Evolutionary conservation across 2,797 vertebrate species (phyloP).

Genomic region (Enteromius afrohamiltoni): DNA sequence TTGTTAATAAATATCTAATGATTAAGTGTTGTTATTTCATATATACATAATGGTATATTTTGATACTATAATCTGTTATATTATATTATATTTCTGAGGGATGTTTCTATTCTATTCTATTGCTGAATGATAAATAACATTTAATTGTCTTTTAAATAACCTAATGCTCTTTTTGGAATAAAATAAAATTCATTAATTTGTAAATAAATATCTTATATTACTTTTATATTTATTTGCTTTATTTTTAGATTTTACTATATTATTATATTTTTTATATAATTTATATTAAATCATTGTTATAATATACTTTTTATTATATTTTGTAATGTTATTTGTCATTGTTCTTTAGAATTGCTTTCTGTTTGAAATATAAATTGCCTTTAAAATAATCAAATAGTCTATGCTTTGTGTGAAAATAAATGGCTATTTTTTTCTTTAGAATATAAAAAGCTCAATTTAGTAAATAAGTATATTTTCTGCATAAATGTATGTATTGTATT

Average conservation of each 20-base stretch:
- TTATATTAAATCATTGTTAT: not conserved
- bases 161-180: not conserved
- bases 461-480: not conserved
- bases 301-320: not conserved
- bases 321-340: not conserved
- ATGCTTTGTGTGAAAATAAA: not conserved
- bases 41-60: not conserved
- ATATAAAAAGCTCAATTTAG: not conserved
- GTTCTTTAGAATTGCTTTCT: not conserved
- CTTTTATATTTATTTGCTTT: not conserved
- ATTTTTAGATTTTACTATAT: not conserved
- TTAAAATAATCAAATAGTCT: not conserved
- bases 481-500: not conserved
- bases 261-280: not conserved
- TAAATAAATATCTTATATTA: not conserved
- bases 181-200: not conserved
- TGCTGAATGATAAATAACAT: not conserved
- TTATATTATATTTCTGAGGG: not conserved
- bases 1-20: not conserved
- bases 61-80: not conserved
- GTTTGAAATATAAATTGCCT: not conserved
- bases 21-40: not conserved
- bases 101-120: not conserved
- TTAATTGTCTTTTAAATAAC: constrained; percentile 7
- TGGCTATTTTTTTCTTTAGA: not conserved